phyloP scores from a whole-genome alignment of 2,888 invertebrate genomes.

The Zele albiditarsus region DNA sequence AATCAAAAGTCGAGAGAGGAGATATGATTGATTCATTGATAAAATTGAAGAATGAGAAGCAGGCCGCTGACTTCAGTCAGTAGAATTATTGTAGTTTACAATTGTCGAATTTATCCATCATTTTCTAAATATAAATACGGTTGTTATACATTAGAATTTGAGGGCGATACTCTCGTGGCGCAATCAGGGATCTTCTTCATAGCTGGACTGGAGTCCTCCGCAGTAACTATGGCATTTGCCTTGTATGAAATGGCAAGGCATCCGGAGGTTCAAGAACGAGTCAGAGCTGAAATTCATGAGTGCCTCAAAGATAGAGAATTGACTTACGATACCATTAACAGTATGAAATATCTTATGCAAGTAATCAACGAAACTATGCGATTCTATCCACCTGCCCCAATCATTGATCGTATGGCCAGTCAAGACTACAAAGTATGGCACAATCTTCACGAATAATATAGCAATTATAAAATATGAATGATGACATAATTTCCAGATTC shows the following conservation, averaged over 20 bases:
- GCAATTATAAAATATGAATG: neutral
- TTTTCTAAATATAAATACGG: too few relatives aligned
- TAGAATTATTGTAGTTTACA: neutral
- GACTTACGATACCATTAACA: slow-evolving; percentile 57
- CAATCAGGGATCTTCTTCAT: slow-evolving; percentile 63
- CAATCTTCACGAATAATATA: too few relatives aligned
- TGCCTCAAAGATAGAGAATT: slow-evolving; percentile 48
- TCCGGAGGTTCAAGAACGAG: slow-evolving; percentile 57
- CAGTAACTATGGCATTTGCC: slow-evolving; percentile 57
- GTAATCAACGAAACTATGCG: slow-evolving; percentile 61
- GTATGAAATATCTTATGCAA: slow-evolving; percentile 63
- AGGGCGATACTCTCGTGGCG: slow-evolving; percentile 59
- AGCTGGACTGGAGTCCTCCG: slow-evolving; percentile 61
- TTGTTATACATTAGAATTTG: slow-evolving; percentile 51
- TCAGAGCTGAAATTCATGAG: slow-evolving; percentile 55
- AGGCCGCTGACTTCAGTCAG: slow-evolving; percentile 57
- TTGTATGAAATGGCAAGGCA: slow-evolving; percentile 61
- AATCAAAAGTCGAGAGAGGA: slow-evolving; percentile 56
- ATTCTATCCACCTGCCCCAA: slow-evolving; percentile 61
- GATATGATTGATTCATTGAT: slow-evolving; percentile 62
- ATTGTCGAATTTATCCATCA: neutral
- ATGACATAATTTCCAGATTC: slow-evolving; percentile 52
- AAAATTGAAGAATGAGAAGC: slow-evolving; percentile 57
- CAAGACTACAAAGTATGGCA: slow-evolving; percentile 58
- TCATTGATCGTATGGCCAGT: slow-evolving; percentile 59